Evolutionary conservation across 1,140 invertebrate species (phyloP).

Genomic region (Drosophila seguyi): DNA sequence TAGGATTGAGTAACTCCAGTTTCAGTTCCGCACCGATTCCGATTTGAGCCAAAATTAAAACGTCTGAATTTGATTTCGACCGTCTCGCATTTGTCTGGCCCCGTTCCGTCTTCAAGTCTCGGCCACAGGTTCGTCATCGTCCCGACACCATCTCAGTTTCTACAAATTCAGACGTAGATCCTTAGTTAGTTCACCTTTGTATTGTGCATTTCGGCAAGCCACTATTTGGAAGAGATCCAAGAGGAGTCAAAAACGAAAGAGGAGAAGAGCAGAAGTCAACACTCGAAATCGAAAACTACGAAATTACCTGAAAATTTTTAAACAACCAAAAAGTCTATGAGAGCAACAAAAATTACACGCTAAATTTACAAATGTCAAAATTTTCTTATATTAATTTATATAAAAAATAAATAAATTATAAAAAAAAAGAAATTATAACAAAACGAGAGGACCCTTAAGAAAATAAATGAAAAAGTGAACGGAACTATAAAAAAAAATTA

Average conservation of each 20-base stretch:
- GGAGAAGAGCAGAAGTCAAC: slow-evolving; percentile 53
- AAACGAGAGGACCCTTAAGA: slow-evolving; percentile 28
- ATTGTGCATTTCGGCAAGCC: slow-evolving; percentile 71
- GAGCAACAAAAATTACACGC: slow-evolving; percentile 60
- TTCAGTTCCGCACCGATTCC: slow-evolving; percentile 68
- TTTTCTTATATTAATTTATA: slow-evolving; percentile 76
- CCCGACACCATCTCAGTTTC: slow-evolving; percentile 71
- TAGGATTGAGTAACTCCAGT: slow-evolving; percentile 60
- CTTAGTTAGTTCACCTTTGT: slow-evolving; percentile 67
- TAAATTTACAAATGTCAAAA: slow-evolving; percentile 76
- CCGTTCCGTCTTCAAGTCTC: slow-evolving; percentile 73
- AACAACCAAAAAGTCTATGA: slow-evolving; percentile 68
- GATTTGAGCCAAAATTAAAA: slow-evolving; percentile 80
- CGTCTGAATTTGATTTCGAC: slow-evolving; percentile 81
- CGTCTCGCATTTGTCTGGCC: slow-evolving; percentile 56
- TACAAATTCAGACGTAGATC: slow-evolving; percentile 83
- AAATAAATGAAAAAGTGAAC: slow-evolving; percentile 24
- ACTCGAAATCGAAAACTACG: slow-evolving; percentile 71
- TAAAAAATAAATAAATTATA: slow-evolving; percentile 33
- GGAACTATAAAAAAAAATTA: slow-evolving; percentile 33
- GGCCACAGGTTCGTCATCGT: slow-evolving; percentile 67
- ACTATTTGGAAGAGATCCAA: slow-evolving; percentile 57
- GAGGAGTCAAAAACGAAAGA: slow-evolving; percentile 22
- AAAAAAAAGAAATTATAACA: slow-evolving; percentile 35
- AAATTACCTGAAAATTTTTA: slow-evolving; percentile 84